Conservation (phyloP, 2,888 invertebrate genomes). For the Dilophus febrilis region DNA sequence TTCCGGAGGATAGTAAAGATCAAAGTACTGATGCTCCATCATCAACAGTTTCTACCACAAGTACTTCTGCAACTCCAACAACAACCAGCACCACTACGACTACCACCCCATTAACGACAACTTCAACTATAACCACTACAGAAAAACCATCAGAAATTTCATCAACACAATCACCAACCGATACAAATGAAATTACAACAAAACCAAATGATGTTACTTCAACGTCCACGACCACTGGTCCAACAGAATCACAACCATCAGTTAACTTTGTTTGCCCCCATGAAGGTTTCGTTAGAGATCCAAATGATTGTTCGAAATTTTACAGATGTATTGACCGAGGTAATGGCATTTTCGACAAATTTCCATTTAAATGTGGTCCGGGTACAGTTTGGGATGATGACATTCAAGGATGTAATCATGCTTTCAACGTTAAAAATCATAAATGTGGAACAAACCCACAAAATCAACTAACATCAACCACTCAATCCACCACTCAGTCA, state of each 20-base stretch:
- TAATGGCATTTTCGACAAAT: slow-evolving; percentile 28
- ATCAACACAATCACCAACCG: background rate
- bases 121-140: slow-evolving; percentile 2
- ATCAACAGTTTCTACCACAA: background rate
- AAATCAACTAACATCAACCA: slow-evolving; percentile 5
- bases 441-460: slow-evolving; percentile 13
- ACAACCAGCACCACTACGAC: background rate
- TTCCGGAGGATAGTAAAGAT: slow-evolving; percentile 1
- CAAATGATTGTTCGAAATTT: slow-evolving; percentile 37
- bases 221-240: slow-evolving; percentile 2
- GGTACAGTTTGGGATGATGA: slow-evolving; percentile 41
- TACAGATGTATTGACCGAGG: slow-evolving; percentile 36
- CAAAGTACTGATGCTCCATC: background rate
- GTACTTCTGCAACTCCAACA: background rate
- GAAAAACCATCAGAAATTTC: background rate
- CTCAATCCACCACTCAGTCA: slow-evolving; percentile 4
- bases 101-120: slow-evolving; percentile 9
- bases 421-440: slow-evolving; percentile 19
- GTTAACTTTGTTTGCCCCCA: slow-evolving; percentile 4
- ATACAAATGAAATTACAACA: background rate
- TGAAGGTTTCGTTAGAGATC: slow-evolving; percentile 30
- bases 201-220: slow-evolving; percentile 11
- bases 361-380: slow-evolving; percentile 36
- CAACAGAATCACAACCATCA: background rate
- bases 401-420: slow-evolving; percentile 33